Evolutionary conservation across 37 sponge, comb jelly and placozoan genomes (phyloP).

Genomic region (Theonella swinhoei): DNA sequence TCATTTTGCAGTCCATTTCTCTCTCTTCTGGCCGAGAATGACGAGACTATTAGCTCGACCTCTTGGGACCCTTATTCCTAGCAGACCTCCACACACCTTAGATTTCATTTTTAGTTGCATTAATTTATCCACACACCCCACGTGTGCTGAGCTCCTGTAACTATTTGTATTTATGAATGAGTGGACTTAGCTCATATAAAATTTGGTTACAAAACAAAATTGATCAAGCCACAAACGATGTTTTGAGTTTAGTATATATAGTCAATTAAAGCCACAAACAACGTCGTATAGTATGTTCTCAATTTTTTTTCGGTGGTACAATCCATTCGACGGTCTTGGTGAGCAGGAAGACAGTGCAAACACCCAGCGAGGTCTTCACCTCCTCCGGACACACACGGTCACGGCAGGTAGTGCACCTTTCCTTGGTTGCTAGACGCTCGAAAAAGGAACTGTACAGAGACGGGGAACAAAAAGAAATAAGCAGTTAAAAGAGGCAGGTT

Average conservation of each 20-base stretch:
- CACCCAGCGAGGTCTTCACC: conserved; percentile 76
- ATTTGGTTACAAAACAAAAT: too few relatives aligned
- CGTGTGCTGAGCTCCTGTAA: too few relatives aligned
- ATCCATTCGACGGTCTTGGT: conserved; percentile 68
- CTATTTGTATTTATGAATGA: too few relatives aligned
- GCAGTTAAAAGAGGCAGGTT: neutral
- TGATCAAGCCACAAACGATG: too few relatives aligned
- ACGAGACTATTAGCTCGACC: conserved; percentile 21
- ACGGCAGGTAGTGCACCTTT: conserved; percentile 46
- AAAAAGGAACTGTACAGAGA: conserved; percentile 43
- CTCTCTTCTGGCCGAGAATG: conserved; percentile 26
- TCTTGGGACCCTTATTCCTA: conserved; percentile 7
- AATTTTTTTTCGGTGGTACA: neutral
- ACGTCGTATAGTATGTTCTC: too few relatives aligned
- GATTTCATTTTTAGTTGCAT: too few relatives aligned
- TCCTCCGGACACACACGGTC: conserved; percentile 71
- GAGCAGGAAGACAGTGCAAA: conserved; percentile 74
- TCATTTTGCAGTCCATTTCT: conserved; percentile 38
- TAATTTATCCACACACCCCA: too few relatives aligned
- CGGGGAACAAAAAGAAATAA: neutral
- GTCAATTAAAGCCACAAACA: too few relatives aligned
- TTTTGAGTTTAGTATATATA: too few relatives aligned
- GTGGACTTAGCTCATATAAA: too few relatives aligned
- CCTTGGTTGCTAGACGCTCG: conserved; percentile 47
- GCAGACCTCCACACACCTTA: too few relatives aligned